A percentile compares a stretch with the other conserved stretches of the same genome.
phyloP scores from a whole-genome alignment of 2,113 vertebrate species.

The Rhagologus leucostigma region DNA sequence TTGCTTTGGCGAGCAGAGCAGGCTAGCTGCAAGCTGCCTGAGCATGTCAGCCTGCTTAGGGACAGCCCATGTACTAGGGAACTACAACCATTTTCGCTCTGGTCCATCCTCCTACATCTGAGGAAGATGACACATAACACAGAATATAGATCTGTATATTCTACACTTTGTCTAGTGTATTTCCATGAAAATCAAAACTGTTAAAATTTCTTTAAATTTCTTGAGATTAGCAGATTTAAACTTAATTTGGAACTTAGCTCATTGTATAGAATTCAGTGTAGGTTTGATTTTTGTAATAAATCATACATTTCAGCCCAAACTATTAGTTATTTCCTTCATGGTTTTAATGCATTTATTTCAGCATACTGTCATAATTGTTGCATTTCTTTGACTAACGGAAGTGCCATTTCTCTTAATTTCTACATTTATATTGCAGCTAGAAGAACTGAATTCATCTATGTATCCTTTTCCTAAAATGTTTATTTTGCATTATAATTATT shows the following conservation, averaged over 20 bases:
- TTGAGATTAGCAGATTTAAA: background rate
- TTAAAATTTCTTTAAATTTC: background rate
- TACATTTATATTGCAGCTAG: constrained; percentile 80
- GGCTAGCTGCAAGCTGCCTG: background rate
- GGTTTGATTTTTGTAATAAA: background rate
- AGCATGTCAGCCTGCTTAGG: background rate
- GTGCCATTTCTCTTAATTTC: background rate
- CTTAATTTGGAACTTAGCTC: background rate
- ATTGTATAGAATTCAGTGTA: background rate
- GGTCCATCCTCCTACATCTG: background rate
- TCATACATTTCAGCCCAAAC: background rate
- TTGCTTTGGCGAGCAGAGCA: background rate
- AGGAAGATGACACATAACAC: background rate
- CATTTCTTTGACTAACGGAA: background rate
- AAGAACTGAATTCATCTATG: constrained; percentile 98
- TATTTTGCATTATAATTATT: background rate
- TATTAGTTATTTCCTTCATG: background rate
- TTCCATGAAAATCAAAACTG: background rate
- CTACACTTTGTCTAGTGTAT: background rate
- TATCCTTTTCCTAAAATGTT: constrained; percentile 84
- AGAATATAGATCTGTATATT: background rate
- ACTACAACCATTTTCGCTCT: accelerated
- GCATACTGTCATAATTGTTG: background rate
- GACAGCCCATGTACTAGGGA: background rate
- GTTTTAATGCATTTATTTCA: background rate